These are phyloP conservation scores for Volucella bombylans DNA, from an alignment of 2,888 invertebrate genomes.

Conservation along the genomic window DNA sequence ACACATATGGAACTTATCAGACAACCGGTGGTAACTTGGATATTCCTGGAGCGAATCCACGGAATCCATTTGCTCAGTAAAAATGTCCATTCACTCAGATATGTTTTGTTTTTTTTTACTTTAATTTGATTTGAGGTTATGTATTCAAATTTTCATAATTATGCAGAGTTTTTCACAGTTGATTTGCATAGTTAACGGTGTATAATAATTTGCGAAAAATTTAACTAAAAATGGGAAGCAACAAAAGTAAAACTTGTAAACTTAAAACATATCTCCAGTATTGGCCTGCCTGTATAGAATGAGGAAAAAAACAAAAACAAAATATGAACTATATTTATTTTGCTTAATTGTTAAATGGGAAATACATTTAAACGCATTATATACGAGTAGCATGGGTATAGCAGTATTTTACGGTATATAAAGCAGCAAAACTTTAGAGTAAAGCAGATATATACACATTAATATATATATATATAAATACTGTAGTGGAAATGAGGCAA, in stretches of 20 bases:
- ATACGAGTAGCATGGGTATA: conserved; percentile 5
- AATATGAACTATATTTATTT: conserved; percentile 43
- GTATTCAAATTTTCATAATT: background rate
- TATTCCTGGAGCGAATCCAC: conserved; percentile 84
- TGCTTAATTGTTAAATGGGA: conserved; percentile 56
- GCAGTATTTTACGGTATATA: conserved; percentile 8
- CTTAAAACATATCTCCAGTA: conserved; percentile 68
- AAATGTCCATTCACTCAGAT: conserved; percentile 42
- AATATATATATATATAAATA: conserved; percentile 13
- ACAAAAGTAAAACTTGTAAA: conserved; percentile 63
- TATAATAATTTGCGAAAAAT: conserved; percentile 43
- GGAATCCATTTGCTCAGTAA: conserved; percentile 83
- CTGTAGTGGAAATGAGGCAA: conserved; percentile 26
- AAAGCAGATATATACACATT: background rate
- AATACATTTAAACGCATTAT: background rate
- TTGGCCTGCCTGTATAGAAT: conserved; percentile 64
- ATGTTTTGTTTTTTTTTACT: conserved; percentile 4
- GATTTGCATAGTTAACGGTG: conserved; percentile 43
- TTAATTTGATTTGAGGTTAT: conserved; percentile 3
- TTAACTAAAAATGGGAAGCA: conserved; percentile 50
- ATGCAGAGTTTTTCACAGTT: background rate
- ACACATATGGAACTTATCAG: conserved; percentile 87
- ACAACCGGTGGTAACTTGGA: conserved; percentile 87
- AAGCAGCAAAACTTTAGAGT: conserved; percentile 2
- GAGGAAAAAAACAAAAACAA: conserved; percentile 9